These are phyloP conservation scores for Aphrophora alni DNA, from an alignment of 2,888 invertebrate genomes.

Conservation along the genomic window DNA sequence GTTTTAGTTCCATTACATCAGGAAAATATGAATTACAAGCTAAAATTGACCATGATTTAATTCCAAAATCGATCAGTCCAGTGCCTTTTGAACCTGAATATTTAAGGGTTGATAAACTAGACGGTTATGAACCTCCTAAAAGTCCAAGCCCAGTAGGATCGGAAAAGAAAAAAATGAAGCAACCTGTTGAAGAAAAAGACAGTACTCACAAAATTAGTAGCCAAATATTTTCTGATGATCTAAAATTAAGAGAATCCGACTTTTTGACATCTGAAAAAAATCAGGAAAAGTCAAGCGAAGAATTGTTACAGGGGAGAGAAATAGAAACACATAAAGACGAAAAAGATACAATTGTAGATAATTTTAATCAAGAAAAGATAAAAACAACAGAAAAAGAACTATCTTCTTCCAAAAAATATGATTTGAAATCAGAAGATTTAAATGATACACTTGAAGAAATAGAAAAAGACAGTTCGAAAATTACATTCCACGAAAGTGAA, in stretches of 20 bases:
- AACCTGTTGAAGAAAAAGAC: slow-evolving; percentile 20
- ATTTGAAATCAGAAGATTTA: no score
- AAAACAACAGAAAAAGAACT: not conserved
- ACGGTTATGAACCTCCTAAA: not conserved
- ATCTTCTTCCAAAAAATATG: not conserved
- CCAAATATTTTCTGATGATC: slow-evolving; percentile 11
- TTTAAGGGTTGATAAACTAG: not conserved
- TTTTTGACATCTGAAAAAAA: not conserved
- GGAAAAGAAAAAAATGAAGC: slow-evolving; percentile 17
- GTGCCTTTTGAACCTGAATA: not conserved
- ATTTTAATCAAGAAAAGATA: not conserved
- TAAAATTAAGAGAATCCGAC: not conserved
- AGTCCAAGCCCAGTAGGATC: not conserved
- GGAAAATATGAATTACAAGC: not conserved
- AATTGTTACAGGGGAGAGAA: not conserved
- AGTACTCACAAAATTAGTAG: not conserved
- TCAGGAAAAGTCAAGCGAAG: no score
- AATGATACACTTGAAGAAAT: no score
- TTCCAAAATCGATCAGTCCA: not conserved
- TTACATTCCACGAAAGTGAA: not conserved
- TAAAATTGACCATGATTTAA: not conserved
- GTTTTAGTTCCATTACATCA: not conserved
- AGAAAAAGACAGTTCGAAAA: no score
- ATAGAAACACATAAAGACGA: not conserved
- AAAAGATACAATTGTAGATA: not conserved